Percentiles rank a stretch among this genome's conserved stretches.
Conservation (phyloP, 2,888 invertebrate species). For the Allacma fusca region DNA sequence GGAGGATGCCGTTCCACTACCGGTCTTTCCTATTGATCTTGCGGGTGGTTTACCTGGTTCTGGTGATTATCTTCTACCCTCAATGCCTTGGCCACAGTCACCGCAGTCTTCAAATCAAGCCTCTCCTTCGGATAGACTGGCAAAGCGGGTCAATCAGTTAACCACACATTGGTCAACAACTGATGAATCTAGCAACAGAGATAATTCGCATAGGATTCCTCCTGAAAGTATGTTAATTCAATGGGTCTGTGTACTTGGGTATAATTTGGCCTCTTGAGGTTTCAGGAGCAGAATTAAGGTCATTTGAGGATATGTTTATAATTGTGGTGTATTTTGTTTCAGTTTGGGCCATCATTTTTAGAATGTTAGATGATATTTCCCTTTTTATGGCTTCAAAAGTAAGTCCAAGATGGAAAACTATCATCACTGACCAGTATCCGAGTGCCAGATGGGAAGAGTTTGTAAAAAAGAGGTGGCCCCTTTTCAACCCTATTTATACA, state of each 20-base stretch:
- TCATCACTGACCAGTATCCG: constrained; percentile 80
- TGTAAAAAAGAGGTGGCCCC: constrained; percentile 82
- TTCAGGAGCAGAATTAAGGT: no score
- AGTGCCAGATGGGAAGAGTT: constrained; percentile 82
- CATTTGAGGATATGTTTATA: no score
- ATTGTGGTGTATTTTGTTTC: no score
- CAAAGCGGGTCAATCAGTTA: constrained; percentile 50
- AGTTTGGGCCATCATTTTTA: constrained; percentile 87
- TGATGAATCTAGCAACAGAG: constrained; percentile 46
- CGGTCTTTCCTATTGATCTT: constrained; percentile 55
- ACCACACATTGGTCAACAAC: constrained; percentile 48
- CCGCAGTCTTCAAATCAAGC: constrained; percentile 2
- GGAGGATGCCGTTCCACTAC: constrained; percentile 65
- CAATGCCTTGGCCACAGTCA: constrained; percentile 8
- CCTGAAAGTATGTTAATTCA: constrained; percentile 55
- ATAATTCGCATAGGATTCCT: constrained; percentile 52
- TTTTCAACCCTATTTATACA: constrained; percentile 77
- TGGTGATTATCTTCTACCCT: neutral
- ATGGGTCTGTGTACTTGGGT: neutral
- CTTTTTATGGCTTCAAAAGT: constrained; percentile 88
- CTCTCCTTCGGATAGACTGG: constrained; percentile 43
- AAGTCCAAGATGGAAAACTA: constrained; percentile 82
- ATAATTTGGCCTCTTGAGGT: neutral
- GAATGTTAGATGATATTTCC: constrained; percentile 89
- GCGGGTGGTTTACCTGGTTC: neutral